These are phyloP conservation scores for Rhagologus leucostigma DNA, from an alignment of 2,113 vertebrate species.

Conservation along the genomic window DNA sequence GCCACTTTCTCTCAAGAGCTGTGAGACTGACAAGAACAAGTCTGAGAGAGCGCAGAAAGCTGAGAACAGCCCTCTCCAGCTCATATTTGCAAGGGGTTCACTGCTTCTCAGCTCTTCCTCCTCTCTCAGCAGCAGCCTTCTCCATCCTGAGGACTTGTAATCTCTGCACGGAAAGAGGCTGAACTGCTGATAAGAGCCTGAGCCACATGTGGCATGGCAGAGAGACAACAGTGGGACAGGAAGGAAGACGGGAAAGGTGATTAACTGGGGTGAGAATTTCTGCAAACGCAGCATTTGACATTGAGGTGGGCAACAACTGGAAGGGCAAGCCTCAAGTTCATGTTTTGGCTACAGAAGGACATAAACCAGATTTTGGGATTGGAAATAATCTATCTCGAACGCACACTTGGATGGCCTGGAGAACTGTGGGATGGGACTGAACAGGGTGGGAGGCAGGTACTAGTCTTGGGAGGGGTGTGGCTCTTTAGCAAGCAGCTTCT, in stretches of 20 bases:
- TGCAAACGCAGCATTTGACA: background rate
- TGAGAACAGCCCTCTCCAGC: background rate
- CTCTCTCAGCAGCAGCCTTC: background rate
- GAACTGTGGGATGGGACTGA: background rate
- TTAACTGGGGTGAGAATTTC: background rate
- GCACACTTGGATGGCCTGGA: background rate
- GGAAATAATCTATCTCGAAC: background rate
- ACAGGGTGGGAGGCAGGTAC: background rate
- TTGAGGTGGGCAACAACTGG: background rate
- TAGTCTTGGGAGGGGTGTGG: background rate
- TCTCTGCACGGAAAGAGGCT: background rate
- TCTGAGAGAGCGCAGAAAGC: background rate
- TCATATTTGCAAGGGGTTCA: background rate
- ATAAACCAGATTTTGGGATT: background rate
- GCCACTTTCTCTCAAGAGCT: background rate
- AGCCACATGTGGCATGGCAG: background rate
- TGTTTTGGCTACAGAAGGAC: background rate
- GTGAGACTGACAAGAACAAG: background rate
- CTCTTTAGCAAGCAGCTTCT: background rate
- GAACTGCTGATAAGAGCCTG: background rate
- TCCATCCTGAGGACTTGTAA: background rate
- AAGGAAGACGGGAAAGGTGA: background rate
- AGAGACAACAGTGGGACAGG: background rate
- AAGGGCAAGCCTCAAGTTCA: background rate
- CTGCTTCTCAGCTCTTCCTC: background rate